Evolutionary conservation across 1,140 invertebrate genomes (phyloP).

Genomic region (Campoletis sonorensis): DNA sequence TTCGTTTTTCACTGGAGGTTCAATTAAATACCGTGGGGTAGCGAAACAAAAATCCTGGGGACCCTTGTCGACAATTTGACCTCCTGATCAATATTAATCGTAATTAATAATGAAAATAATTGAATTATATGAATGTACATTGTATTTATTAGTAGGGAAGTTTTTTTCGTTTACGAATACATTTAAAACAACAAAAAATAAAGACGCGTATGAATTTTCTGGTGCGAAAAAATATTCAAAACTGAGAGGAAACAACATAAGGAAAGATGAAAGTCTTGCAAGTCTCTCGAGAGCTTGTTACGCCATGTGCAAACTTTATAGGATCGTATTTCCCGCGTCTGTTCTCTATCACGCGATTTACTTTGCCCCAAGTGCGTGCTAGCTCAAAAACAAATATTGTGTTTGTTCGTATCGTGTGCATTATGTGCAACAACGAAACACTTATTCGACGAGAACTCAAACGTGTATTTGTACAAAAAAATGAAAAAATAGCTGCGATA

Average conservation of each 20-base stretch:
- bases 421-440: conserved; percentile 8
- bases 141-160: no score
- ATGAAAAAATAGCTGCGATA: neutral
- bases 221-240: neutral
- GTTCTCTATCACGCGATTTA: neutral
- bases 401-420: conserved; percentile 1
- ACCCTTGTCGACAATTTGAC: no score
- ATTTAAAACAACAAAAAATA: no score
- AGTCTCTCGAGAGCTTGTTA: conserved; percentile 27
- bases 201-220: no score
- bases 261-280: conserved; percentile 20
- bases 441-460: conserved; percentile 3
- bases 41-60: no score
- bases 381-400: neutral
- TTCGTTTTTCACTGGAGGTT: no score
- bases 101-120: no score
- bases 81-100: no score
- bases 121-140: no score
- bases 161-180: no score
- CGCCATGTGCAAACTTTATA: conserved; percentile 29
- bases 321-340: conserved; percentile 28
- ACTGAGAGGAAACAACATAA: neutral
- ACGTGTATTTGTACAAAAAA: conserved; percentile 7
- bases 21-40: no score
- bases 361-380: neutral